Conservation (phyloP, 2,113 vertebrate genomes). For the Sylvicapra grimmia region DNA sequence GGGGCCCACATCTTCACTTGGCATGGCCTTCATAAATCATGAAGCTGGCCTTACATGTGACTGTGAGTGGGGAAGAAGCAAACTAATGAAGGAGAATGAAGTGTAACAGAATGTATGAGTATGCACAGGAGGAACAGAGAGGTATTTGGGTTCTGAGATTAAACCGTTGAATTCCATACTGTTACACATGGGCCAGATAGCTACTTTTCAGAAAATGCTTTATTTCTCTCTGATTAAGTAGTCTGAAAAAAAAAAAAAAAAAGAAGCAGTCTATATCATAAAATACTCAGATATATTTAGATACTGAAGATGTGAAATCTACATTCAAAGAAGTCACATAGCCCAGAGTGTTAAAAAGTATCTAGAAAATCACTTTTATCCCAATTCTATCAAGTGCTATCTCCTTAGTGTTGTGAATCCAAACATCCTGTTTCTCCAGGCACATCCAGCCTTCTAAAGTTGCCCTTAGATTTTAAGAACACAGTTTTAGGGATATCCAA, state of each 20-base stretch:
- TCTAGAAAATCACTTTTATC: neutral
- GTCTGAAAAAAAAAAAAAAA: neutral
- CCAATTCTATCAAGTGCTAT: neutral
- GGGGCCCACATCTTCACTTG: neutral
- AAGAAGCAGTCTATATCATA: neutral
- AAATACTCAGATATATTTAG: neutral
- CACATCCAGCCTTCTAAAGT: neutral
- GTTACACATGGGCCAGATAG: neutral
- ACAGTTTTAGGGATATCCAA: neutral
- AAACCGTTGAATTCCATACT: neutral
- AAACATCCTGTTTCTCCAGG: neutral
- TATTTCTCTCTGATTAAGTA: conserved; percentile 33
- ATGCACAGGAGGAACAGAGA: neutral
- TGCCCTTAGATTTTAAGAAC: neutral
- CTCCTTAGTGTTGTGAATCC: neutral
- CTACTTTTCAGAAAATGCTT: neutral
- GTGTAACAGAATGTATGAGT: neutral
- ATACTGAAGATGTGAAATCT: neutral
- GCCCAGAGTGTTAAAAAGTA: neutral
- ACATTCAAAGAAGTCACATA: neutral
- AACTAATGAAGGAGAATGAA: neutral
- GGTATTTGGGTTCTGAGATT: neutral
- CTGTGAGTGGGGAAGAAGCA: neutral
- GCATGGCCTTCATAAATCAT: neutral
- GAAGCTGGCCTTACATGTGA: neutral